Conservation (phyloP, 2,888 invertebrate species). For the Heliconius cydno region DNA sequence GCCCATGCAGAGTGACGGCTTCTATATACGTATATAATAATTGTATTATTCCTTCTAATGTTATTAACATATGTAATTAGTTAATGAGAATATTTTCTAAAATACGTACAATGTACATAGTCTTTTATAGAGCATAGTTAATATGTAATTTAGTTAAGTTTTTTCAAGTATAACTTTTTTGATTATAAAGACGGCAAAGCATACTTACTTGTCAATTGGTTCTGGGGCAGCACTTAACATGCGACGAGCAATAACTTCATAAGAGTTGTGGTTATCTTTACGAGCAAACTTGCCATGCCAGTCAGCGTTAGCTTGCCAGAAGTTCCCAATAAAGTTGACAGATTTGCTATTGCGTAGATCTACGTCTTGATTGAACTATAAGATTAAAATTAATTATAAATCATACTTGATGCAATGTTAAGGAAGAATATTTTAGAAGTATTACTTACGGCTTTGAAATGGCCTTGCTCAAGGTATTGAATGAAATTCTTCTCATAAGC, state of each 20-base stretch:
- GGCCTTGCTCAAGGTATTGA: conserved; percentile 79
- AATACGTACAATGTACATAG: too few species aligned
- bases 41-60: too few species aligned
- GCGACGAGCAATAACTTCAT: conserved; percentile 82
- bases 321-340: conserved; percentile 51
- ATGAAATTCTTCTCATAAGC: conserved; percentile 83
- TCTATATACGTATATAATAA: too few species aligned
- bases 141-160: too few species aligned
- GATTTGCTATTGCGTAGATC: conserved; percentile 40
- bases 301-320: conserved; percentile 82
- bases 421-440: not conserved
- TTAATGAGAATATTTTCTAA: too few species aligned
- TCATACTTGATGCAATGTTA: not conserved
- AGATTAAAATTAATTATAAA: not conserved
- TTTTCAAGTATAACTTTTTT: too few species aligned
- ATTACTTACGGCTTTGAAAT: conserved; percentile 84
- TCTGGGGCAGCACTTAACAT: conserved; percentile 58
- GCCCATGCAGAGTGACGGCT: too few species aligned
- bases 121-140: too few species aligned
- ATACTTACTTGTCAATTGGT: conserved; percentile 42
- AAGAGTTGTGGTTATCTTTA: conserved; percentile 78
- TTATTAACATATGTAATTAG: too few species aligned
- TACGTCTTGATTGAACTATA: conserved; percentile 29
- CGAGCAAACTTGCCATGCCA: conserved; percentile 63
- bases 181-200: not conserved